These are phyloP conservation scores for Sabatieria punctata DNA, from an alignment of 2,888 invertebrate species.

Conservation along the genomic window DNA sequence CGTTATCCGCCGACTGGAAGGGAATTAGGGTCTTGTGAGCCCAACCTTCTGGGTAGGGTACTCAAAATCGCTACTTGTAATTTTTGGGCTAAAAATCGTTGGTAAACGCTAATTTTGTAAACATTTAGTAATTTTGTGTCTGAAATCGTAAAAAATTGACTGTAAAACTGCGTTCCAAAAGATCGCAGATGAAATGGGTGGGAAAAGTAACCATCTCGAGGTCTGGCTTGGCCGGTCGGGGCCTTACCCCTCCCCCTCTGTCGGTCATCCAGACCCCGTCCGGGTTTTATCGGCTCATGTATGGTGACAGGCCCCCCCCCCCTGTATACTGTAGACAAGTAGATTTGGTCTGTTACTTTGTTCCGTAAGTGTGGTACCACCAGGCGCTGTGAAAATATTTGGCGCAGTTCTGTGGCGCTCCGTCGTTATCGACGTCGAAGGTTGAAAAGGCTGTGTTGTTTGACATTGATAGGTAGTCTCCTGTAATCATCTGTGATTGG, in stretches of 20 bases:
- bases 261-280: too few species aligned
- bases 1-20: background rate
- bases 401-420: constrained; percentile 10
- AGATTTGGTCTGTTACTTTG: background rate
- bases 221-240: too few species aligned
- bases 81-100: background rate
- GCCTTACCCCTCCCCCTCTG: too few species aligned
- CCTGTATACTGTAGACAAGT: background rate
- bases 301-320: background rate
- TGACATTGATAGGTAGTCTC: constrained; percentile 8
- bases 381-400: constrained; percentile 12
- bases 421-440: constrained; percentile 10
- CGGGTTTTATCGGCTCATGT: too few species aligned
- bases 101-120: too few species aligned
- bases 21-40: background rate
- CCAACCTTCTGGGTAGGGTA: too few species aligned
- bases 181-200: too few species aligned
- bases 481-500: constrained; percentile 5
- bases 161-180: too few species aligned
- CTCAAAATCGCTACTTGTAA: too few species aligned
- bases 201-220: too few species aligned
- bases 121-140: background rate
- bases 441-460: constrained; percentile 10
- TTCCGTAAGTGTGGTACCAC: constrained; percentile 11
- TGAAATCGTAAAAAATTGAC: background rate